phyloP scores from a whole-genome alignment of 2,888 invertebrate genomes.

The Lasioglossum malachurum region DNA sequence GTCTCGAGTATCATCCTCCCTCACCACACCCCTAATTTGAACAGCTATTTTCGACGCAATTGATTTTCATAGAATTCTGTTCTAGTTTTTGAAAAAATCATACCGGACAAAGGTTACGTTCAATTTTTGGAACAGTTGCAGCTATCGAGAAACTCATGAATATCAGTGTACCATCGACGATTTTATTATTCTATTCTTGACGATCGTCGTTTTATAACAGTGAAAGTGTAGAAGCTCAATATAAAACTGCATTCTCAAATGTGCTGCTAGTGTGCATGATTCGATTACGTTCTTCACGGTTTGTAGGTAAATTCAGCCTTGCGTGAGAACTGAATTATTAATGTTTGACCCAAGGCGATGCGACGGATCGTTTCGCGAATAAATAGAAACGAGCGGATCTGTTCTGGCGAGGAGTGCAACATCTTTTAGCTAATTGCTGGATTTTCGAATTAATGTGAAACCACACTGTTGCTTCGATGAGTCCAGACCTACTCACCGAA shows the following conservation, averaged over 20 bases:
- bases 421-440: constrained; percentile 27
- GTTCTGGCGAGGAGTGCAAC: background rate
- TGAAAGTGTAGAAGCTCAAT: constrained; percentile 19
- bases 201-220: background rate
- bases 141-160: background rate
- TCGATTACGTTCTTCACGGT: constrained; percentile 14
- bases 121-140: background rate
- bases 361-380: background rate
- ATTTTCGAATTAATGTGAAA: background rate
- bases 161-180: background rate
- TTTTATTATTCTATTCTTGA: background rate
- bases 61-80: background rate
- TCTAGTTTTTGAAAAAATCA: background rate
- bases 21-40: background rate
- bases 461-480: background rate
- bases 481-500: background rate
- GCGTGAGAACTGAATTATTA: constrained; percentile 33
- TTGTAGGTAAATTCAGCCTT: constrained; percentile 33
- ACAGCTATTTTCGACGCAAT: background rate
- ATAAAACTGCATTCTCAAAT: background rate
- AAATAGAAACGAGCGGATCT: background rate
- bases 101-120: background rate
- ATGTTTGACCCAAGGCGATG: constrained; percentile 33
- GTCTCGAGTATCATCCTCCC: background rate
- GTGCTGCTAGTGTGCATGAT: background rate